Conservation (phyloP, 2,797 vertebrate genomes). For the Moxostoma hubbsi region DNA sequence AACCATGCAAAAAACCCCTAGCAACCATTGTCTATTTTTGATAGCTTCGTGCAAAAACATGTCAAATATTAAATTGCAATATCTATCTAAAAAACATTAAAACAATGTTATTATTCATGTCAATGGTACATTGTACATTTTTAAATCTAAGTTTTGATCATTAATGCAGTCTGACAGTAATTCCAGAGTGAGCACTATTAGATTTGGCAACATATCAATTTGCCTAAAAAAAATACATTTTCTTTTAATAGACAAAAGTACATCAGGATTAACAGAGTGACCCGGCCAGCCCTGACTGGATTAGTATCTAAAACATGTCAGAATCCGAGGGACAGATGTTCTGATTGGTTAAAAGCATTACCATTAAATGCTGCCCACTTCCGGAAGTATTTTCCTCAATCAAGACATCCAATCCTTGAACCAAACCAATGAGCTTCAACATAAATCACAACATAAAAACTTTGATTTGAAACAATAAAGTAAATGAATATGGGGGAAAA, state of each 20-base stretch:
- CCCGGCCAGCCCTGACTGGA: neutral
- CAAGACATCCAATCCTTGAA: no score
- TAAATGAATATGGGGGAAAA: no score
- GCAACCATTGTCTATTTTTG: no score
- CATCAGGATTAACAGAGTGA: neutral
- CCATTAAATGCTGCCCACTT: neutral
- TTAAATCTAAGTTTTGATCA: neutral
- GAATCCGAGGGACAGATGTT: neutral
- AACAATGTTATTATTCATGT: no score
- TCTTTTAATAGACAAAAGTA: neutral
- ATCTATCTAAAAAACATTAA: no score
- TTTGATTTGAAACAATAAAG: no score
- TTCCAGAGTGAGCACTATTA: neutral
- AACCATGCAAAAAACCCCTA: neutral
- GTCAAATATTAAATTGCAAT: no score
- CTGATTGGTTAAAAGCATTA: constrained; percentile 1
- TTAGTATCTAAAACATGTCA: neutral
- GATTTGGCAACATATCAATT: neutral
- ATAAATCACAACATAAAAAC: no score
- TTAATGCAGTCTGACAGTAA: neutral
- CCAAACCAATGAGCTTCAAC: no score
- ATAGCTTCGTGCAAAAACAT: no score
- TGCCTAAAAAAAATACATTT: neutral
- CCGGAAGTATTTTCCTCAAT: neutral
- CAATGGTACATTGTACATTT: no score